A percentile compares a stretch with the other conserved stretches of the same genome.
Evolutionary conservation across 2,113 vertebrate genomes (phyloP).

Genomic region (Rhinoderma darwinii): DNA sequence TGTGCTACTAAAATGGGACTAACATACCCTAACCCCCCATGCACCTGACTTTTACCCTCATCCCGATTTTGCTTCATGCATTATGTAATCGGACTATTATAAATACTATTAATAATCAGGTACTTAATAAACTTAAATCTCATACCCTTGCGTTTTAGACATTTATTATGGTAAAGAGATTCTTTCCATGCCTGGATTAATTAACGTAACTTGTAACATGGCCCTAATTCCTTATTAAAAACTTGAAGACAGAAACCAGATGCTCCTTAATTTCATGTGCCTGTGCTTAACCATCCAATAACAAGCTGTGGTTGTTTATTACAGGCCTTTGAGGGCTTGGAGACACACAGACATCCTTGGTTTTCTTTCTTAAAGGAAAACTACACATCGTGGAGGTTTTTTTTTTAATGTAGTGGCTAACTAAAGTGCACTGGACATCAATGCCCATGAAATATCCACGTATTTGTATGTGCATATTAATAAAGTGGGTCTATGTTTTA

Average conservation of each 20-base stretch:
- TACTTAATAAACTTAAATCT: background rate
- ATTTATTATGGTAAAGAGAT: background rate
- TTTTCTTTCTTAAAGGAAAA: background rate
- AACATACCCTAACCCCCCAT: too few relatives aligned
- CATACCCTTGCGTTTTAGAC: background rate
- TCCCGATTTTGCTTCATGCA: background rate
- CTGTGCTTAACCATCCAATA: background rate
- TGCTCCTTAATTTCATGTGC: background rate
- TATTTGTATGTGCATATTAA: too few relatives aligned
- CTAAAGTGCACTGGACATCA: too few relatives aligned
- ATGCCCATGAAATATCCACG: too few relatives aligned
- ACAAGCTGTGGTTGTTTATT: background rate
- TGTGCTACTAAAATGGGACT: too few relatives aligned
- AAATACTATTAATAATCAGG: too few relatives aligned
- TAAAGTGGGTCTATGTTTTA: too few relatives aligned
- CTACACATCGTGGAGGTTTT: background rate
- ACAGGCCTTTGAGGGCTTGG: background rate
- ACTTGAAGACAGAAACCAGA: slow-evolving; percentile 12
- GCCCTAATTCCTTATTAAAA: background rate
- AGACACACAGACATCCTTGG: background rate
- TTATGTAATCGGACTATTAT: too few relatives aligned
- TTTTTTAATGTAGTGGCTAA: too few relatives aligned
- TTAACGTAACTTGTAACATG: background rate
- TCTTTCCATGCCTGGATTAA: background rate
- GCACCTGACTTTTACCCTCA: background rate